These are phyloP conservation scores for Halichondria panicea DNA, from an alignment of 37 sponge, comb jelly and placozoan species.

Conservation along the genomic window DNA sequence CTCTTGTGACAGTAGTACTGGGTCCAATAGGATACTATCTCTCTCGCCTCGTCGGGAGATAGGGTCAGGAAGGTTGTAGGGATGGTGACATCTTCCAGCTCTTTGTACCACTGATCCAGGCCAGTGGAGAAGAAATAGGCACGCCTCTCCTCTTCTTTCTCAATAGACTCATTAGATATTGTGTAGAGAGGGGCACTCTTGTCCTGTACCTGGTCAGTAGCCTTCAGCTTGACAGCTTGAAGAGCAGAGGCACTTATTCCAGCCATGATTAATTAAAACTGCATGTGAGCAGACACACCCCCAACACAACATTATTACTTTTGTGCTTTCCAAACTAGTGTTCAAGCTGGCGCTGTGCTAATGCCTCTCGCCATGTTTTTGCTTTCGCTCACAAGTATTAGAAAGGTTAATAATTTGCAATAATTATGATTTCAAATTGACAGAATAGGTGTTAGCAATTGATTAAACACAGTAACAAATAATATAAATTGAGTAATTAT, in stretches of 20 bases:
- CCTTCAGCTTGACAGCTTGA: conserved; percentile 30
- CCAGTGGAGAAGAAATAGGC: conserved; percentile 43
- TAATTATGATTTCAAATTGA: no score
- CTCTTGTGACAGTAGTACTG: conserved; percentile 5
- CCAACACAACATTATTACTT: no score
- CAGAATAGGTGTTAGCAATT: no score
- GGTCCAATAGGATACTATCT: conserved; percentile 18
- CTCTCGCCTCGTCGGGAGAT: conserved; percentile 21
- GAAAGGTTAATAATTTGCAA: no score
- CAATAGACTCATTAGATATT: conserved; percentile 3
- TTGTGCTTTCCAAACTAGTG: no score
- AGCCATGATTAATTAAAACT: no score
- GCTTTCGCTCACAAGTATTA: no score
- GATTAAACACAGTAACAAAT: no score
- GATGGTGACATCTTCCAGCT: conserved; percentile 24
- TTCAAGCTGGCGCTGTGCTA: no score
- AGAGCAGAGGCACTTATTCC: conserved; percentile 6
- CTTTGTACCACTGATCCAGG: conserved; percentile 27
- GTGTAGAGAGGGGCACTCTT: conserved; percentile 53
- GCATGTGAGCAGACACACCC: no score
- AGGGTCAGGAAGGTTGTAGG: conserved; percentile 10
- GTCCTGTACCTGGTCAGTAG: conserved; percentile 6
- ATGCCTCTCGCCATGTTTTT: no score
- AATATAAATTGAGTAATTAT: no score
- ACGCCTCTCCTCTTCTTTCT: conserved; percentile 27